Base-by-base conservation (phyloP, 2,888 invertebrate species). In the Pollenia angustigena region DNA sequence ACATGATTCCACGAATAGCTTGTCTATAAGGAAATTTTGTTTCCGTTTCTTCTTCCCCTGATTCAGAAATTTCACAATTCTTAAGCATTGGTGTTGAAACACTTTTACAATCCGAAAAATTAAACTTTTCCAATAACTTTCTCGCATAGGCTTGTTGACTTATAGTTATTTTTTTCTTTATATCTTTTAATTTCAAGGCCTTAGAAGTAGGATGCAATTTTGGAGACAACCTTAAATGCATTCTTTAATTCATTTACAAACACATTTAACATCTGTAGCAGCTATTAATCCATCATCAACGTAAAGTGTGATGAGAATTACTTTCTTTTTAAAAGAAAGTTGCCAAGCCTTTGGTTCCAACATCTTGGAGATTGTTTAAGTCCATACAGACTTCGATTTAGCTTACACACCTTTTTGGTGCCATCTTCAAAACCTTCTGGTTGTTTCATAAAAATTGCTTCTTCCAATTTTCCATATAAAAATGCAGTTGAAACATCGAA, bases 221-320 rank as follows among this genome's bases (percentile, higher is more conserved):
- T 23, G 23, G 23, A 23, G 23, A 23, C 23, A 23, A 23, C 2
- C 23, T 23, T 23, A 23, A 23, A 23, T 23, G 1, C 23, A 23
- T 2, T 23, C 23, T 23, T 23, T 23, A 23, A 23, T 23, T 23
- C 23, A 23, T 23, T 23, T 23, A 23, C 0, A 23, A 23, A 1
- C 23, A 23, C 1, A 23, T 23, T 23, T 23, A 23, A 3, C 71
- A 85, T 52, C 68, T 1, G 86, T 88, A 44, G 88, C 76, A 23
- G 80, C 88, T 10, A 89, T 81, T 46, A 89, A 46, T 4, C 89
- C 88, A 81, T 66, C 48, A 66, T 66, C 62, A 16, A 62, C 62
- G 16, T 62, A 62, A 62, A 62, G 44, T 16, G 62, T 42, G 1
- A 62, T 11, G 8, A 62, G 44, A 16, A 62, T 4, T n/a, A n/a